Conservation (phyloP, 2,113 vertebrate species). For the Callionymus lyra region DNA sequence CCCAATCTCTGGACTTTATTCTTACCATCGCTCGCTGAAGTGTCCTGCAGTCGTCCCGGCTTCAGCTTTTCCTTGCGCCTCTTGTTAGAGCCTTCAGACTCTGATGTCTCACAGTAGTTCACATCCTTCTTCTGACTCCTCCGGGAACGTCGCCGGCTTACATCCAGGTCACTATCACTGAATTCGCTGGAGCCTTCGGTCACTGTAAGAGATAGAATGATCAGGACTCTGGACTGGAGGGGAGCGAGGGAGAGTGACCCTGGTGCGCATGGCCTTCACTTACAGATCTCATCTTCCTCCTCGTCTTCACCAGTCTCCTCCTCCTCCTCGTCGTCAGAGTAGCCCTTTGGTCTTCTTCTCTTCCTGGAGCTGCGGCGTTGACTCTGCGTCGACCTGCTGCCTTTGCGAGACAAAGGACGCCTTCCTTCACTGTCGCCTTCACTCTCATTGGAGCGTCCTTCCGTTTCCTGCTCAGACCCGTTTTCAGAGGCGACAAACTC, state of each 20-base stretch:
- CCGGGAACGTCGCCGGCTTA: constrained; percentile 83
- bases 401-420: constrained; percentile 33
- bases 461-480: constrained; percentile 77
- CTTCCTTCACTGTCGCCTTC: constrained; percentile 58
- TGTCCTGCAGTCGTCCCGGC: constrained; percentile 70
- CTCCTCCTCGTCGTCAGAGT: constrained; percentile 88
- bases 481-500: constrained; percentile 82
- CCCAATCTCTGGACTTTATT: neutral
- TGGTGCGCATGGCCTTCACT: too few relatives aligned
- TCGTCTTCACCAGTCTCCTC: constrained; percentile 68
- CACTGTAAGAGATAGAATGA: constrained; percentile 47
- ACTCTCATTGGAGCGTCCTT: constrained; percentile 74
- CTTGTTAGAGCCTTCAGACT: constrained; percentile 85
- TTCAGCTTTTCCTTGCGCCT: constrained; percentile 71
- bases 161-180: constrained; percentile 87
- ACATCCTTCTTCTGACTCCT: constrained; percentile 86
- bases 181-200: constrained; percentile 83
- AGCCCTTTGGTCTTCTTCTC: constrained; percentile 74
- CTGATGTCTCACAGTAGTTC: constrained; percentile 91
- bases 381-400: constrained; percentile 4
- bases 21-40: constrained; percentile 88
- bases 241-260: too few relatives aligned
- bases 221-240: neutral
- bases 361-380: constrained; percentile 64
- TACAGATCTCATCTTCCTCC: constrained; percentile 63